Base-by-base conservation (phyloP, 2,113 vertebrate species). In the Amphiprion ocellaris region DNA sequence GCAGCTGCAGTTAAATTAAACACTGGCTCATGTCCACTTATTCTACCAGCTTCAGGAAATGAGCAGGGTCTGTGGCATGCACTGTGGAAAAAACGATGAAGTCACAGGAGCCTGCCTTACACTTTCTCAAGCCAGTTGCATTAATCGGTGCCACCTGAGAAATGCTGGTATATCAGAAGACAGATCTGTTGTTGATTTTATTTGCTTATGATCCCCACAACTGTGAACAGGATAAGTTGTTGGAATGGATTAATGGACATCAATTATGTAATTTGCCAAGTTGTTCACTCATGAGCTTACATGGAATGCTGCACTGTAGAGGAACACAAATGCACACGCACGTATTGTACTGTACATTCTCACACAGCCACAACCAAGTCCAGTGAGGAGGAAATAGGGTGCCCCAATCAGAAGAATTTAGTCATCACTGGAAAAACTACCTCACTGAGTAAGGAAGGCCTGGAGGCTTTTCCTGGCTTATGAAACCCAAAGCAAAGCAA, bases 351-450 rank as follows among this genome's bases (percentile, higher is more conserved):
- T 54, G 69, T 66, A 73, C 54, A 71, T 55, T 60, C 33, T 77
- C 62, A 81, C 47, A 74, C 11, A 53, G 44, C 50, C 81, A 81
- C 79, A 58, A 71, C 75, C 68, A 67, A 60, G 49, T 61, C 67
- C 37, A 87, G 69, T 56, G 39, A 85, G 71, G 49, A 79, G 88
- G 73, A 78, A 59, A 60, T 12, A 37, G 81, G 53, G 71, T 69
- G 79, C 53, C 77, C 75, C 82, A 70, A 87, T 86, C 83, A 89
- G 87, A 86, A 83, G 62, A 74, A 84, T 72, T 91, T 88, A 94
- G 92, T 94, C 92, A 92, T 90, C 62, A 73, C 71, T 91, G 92
- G 93, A 94, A 95, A 94, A 89, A 88, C 72, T 54, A 74, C 65
- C 70, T 91, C 87, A 89, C 76, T 62, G 46, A 33, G 59, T 55